Conservation (phyloP, 2,797 vertebrate genomes). For the Ara ararauna region DNA sequence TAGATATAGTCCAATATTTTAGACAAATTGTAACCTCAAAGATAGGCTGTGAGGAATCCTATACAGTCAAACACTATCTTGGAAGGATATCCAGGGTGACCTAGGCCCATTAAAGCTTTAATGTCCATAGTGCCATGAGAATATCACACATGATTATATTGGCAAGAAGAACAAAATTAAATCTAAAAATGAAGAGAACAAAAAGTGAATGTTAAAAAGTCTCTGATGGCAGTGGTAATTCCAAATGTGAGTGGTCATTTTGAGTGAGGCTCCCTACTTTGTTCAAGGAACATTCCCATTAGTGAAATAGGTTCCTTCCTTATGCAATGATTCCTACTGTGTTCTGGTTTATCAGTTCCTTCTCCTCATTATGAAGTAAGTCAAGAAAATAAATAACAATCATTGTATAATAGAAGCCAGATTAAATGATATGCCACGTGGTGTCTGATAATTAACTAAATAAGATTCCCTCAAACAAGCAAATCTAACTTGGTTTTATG, state of each 20-base stretch:
- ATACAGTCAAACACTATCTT: not conserved
- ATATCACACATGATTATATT: not conserved
- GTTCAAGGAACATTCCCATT: not conserved
- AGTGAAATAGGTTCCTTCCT: not conserved
- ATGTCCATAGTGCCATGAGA: not conserved
- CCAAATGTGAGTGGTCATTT: not conserved
- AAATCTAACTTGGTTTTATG: constrained; percentile 76
- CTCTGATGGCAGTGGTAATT: not conserved
- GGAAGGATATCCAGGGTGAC: not conserved
- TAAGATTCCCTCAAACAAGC: constrained; percentile 72
- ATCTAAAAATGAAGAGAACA: not conserved
- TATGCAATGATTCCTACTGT: not conserved
- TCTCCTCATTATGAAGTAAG: not conserved
- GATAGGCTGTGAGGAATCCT: not conserved
- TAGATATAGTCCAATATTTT: not conserved
- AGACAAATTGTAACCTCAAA: not conserved
- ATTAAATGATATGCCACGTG: constrained; percentile 67
- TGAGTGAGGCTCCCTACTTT: not conserved
- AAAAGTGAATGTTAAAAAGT: not conserved
- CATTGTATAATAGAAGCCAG: constrained; percentile 48
- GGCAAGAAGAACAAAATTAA: not conserved
- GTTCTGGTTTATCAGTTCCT: not conserved
- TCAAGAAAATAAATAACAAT: constrained; percentile 55
- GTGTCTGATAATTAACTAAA: constrained; percentile 78
- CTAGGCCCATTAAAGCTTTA: not conserved